Evolutionary conservation across 64 coral and sea anemone species (phyloP), one percentile per base, ranked within the genome.

Genomic region (Platygyra sinensis): DNA sequence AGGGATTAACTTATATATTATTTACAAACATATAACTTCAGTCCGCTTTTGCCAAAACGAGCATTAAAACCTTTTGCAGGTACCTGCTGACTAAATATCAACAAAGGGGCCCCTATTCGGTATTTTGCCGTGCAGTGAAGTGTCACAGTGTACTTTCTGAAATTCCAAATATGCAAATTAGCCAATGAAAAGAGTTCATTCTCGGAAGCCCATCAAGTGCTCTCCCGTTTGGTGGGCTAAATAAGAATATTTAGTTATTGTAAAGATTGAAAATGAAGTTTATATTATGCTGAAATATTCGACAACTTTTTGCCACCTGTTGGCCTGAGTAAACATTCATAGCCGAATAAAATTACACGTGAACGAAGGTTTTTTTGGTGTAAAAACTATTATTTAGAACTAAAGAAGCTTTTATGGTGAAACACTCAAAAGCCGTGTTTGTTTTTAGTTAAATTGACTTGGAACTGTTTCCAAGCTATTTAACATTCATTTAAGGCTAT

Each of bases 21-120:
- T 71, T 83, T 51, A 85, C 20, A 17, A 69, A 85, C 65, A 50
- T 50, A 33, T 17, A 63, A 24, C 8, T 18, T 7, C 30, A 32
- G 80, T 30, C 17, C 10, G 8, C 10, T 71, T 71, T 50, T 29
- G 62, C 38, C 30, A 29, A 85, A 51, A 71, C 49, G 22, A 28
- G 63, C 14, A 63, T 39, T 85, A 20, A 65, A 42, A 24, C 18
- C 7, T 36, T 22, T 50, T 71, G 50, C 81, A n/a, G 81, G 81
- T 85, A 85, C 81, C 81, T 85, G 81, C 62, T 24, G 62, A 38
- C 17, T 33, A 12, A 80, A 60, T 83, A 67, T 83, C 61, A 61
- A 80, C 28, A 62, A 51, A 52, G 10, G 39, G 29, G 10, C 51
- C 22, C 51, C 55, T 57, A 55, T 29, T 79, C 10, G 24, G 51